A percentile compares a stretch with the other conserved stretches of the same genome.
These are phyloP conservation scores for Oenanthe melanoleuca DNA, from an alignment of 2,113 vertebrate genomes.

Conservation along the genomic window DNA sequence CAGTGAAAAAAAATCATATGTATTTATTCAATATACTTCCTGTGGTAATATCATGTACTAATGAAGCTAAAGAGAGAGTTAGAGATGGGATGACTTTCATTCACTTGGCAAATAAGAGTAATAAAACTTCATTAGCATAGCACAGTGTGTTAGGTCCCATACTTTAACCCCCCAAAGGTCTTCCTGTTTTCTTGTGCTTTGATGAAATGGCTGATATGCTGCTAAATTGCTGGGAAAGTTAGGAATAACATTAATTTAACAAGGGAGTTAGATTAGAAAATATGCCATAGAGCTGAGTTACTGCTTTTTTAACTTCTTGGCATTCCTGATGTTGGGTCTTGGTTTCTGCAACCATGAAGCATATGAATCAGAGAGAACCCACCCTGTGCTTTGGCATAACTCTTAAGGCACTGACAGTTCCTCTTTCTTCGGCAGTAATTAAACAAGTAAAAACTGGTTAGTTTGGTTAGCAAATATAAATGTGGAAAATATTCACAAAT, in stretches of 20 bases:
- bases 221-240: constrained; percentile 37
- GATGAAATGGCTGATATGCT: background rate
- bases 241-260: background rate
- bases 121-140: background rate
- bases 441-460: constrained; percentile 72
- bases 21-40: background rate
- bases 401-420: constrained; percentile 53
- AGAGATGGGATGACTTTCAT: background rate
- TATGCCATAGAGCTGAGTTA: constrained; percentile 1
- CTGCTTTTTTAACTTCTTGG: constrained; percentile 37
- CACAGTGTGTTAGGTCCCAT: background rate
- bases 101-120: background rate
- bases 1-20: background rate
- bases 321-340: constrained; percentile 69
- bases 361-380: constrained; percentile 64
- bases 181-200: constrained; percentile 34
- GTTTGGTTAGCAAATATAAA: constrained; percentile 60
- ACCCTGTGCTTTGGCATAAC: constrained; percentile 59
- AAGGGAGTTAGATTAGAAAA: constrained; percentile 25
- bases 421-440: constrained; percentile 57
- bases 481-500: constrained; percentile 55
- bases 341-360: constrained; percentile 69
- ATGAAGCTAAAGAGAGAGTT: background rate
- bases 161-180: background rate
- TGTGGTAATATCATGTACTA: background rate